These are phyloP conservation scores for Pangasius mekongensis DNA, from an alignment of 2,797 vertebrate genomes.

Conservation along the genomic window DNA sequence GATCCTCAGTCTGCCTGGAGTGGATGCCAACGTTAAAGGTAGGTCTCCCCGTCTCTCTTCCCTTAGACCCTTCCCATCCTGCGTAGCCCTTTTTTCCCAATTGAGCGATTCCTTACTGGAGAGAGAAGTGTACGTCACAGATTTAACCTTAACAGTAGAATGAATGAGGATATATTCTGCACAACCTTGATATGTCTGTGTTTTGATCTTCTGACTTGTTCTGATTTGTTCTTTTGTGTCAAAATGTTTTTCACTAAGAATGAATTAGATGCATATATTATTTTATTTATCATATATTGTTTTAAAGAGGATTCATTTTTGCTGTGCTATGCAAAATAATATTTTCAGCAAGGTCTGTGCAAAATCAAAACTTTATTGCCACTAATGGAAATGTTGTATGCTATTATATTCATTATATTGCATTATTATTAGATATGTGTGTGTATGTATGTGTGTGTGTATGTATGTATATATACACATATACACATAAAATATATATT, in stretches of 20 bases:
- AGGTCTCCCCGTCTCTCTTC: constrained; percentile 66
- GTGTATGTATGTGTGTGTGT: too few relatives aligned
- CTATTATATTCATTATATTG: too few relatives aligned
- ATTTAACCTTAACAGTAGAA: constrained; percentile 74
- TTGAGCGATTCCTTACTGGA: constrained; percentile 58
- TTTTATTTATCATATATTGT: too few relatives aligned
- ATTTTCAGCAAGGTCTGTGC: not conserved
- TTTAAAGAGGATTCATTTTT: not conserved
- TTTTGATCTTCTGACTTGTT: not conserved
- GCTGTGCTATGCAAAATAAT: not conserved
- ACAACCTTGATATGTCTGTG: not conserved
- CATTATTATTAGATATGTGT: too few relatives aligned
- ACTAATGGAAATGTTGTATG: not conserved
- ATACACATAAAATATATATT: too few relatives aligned
- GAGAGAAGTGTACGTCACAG: constrained; percentile 61
- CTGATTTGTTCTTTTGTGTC: not conserved
- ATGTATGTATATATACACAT: too few relatives aligned
- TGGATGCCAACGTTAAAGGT: constrained; percentile 92
- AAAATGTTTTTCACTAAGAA: not conserved
- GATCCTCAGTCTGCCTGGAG: constrained; percentile 85
- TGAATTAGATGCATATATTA: not conserved
- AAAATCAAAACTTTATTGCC: not conserved
- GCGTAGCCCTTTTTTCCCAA: constrained; percentile 22
- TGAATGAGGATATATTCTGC: constrained; percentile 64
- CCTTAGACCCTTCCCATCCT: constrained; percentile 25